Percentiles rank a stretch among this genome's conserved stretches.
Conservation (phyloP, 2,888 invertebrate genomes). For the Ormyrus nitidulus region DNA sequence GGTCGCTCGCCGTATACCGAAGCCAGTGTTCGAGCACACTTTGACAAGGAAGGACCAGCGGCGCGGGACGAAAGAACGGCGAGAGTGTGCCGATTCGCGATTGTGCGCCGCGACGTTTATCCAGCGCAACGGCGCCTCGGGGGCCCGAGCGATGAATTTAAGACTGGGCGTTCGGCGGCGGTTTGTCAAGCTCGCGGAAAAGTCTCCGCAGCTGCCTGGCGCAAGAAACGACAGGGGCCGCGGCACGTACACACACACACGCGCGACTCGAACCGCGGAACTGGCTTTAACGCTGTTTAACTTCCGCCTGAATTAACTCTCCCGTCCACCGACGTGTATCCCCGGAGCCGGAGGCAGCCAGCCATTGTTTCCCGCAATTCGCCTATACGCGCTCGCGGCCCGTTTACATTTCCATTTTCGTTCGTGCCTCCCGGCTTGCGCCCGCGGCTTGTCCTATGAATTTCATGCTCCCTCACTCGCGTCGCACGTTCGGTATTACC, state of each 20-base stretch:
- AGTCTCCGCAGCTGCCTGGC: not conserved
- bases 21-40: not conserved
- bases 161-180: slow-evolving; percentile 20
- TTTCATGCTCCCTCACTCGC: not conserved
- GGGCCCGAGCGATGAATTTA: slow-evolving; percentile 48
- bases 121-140: slow-evolving; percentile 16
- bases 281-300: slow-evolving; percentile 65
- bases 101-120: not conserved
- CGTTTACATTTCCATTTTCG: slow-evolving; percentile 32
- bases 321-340: slow-evolving; percentile 46
- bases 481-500: no score
- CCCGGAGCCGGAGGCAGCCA: no score
- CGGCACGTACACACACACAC: not conserved
- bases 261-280: not conserved
- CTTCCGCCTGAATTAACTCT: slow-evolving; percentile 72
- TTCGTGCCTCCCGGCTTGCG: slow-evolving; percentile 4
- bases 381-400: slow-evolving; percentile 16
- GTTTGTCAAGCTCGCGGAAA: not conserved
- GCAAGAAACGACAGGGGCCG: not conserved
- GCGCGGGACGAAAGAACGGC: slow-evolving; percentile 19
- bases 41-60: not conserved
- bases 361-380: no score
- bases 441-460: not conserved
- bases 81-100: slow-evolving; percentile 39
- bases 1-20: not conserved